A percentile compares a stretch with the other conserved stretches of the same genome.
Conservation (phyloP, 2,888 invertebrate species). For the Strigamia maritima region DNA sequence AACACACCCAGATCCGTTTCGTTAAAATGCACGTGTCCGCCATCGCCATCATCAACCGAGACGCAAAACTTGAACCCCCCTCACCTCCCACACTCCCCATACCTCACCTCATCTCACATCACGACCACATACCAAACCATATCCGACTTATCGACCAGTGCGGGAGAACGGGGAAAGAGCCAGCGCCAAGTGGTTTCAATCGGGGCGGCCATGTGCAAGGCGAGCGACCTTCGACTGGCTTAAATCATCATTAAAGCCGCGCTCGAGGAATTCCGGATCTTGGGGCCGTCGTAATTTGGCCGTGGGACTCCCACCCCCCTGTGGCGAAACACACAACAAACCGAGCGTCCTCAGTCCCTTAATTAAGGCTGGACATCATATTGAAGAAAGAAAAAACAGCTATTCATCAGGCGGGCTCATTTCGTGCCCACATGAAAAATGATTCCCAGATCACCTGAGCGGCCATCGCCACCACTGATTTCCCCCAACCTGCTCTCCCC, state of each 20-base stretch:
- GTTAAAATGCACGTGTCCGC: constrained; percentile 34
- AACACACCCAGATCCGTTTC: constrained; percentile 34
- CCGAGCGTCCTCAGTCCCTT: constrained; percentile 28
- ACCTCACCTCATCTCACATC: not conserved
- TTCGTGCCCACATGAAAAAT: constrained; percentile 25
- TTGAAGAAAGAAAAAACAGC: constrained; percentile 22
- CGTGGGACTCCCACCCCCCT: constrained; percentile 28
- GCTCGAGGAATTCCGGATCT: constrained; percentile 31
- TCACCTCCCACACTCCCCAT: not conserved
- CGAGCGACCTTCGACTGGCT: constrained; percentile 34
- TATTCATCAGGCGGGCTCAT: constrained; percentile 34
- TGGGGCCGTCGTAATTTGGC: constrained; percentile 31
- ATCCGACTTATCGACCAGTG: constrained; percentile 28
- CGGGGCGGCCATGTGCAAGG: constrained; percentile 30
- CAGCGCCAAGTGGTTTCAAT: constrained; percentile 25
- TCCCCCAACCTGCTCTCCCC: not conserved
- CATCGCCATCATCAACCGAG: constrained; percentile 23
- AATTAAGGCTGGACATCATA: constrained; percentile 32
- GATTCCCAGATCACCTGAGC: constrained; percentile 30
- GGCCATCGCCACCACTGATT: constrained; percentile 20
- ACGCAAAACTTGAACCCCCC: not conserved
- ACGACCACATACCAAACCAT: not conserved
- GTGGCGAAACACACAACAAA: constrained; percentile 29
- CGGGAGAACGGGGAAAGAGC: not conserved
- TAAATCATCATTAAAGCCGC: constrained; percentile 33